Conservation (phyloP, 2,888 invertebrate genomes). For the Pyrrhosoma nymphula region DNA sequence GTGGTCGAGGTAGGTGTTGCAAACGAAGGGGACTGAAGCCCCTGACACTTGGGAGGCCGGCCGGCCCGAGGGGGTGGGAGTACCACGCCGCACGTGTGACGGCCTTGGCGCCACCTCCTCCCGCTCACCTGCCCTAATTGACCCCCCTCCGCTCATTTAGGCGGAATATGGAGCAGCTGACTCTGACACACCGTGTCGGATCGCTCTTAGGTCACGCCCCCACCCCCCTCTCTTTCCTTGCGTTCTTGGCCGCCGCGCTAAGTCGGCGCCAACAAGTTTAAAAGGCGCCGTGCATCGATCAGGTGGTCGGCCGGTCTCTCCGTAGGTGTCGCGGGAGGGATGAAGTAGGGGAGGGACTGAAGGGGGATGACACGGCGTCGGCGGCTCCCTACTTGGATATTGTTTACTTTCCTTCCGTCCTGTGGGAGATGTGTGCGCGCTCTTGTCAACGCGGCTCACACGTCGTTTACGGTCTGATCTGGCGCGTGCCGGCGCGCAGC, state of each 20-base stretch:
- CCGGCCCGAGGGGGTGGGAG: no score
- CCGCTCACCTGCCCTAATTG: slow-evolving; percentile 36
- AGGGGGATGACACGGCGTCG: no score
- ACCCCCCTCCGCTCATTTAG: slow-evolving; percentile 23
- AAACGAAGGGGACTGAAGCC: slow-evolving; percentile 11
- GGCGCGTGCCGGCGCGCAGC: no score
- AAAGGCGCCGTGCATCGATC: not conserved
- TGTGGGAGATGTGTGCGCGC: not conserved
- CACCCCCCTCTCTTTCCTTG: not conserved
- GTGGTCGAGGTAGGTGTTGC: not conserved
- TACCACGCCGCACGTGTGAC: not conserved
- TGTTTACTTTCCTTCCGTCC: slow-evolving; percentile 34
- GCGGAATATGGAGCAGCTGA: slow-evolving; percentile 57
- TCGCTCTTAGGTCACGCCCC: not conserved
- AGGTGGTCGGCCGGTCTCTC: not conserved
- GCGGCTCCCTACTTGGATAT: not conserved
- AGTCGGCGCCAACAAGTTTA: not conserved
- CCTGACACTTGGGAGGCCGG: slow-evolving; percentile 8
- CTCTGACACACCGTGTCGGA: not conserved
- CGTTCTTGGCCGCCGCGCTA: not conserved
- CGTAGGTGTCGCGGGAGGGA: no score
- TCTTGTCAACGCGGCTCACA: no score
- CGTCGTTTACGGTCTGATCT: no score
- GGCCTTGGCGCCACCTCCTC: slow-evolving; percentile 17
- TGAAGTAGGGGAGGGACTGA: no score